Evolutionary conservation across 2,888 invertebrate species (phyloP).

Genomic region (Amiota mariae): DNA sequence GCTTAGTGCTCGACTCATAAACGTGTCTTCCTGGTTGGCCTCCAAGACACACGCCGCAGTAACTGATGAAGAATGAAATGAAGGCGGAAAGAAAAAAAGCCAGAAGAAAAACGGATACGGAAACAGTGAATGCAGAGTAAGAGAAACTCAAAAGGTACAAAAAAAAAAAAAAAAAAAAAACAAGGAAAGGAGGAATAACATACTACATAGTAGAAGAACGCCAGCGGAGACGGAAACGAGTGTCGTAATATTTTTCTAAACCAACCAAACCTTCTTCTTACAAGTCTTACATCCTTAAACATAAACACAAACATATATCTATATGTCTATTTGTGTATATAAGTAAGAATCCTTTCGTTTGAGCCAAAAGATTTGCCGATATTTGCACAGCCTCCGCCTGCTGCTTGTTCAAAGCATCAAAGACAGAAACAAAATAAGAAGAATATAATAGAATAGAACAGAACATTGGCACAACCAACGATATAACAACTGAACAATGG

Average conservation of each 20-base stretch:
- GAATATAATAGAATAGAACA: not conserved
- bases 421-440: too few relatives aligned
- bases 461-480: slow-evolving; percentile 1
- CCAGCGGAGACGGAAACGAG: not conserved
- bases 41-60: slow-evolving; percentile 14
- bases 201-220: not conserved
- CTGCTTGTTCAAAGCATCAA: slow-evolving; percentile 11
- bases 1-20: slow-evolving; percentile 3
- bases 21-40: slow-evolving; percentile 9
- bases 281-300: not conserved
- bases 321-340: not conserved
- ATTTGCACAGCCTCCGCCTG: slow-evolving; percentile 19
- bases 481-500: not conserved
- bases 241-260: slow-evolving; percentile 16
- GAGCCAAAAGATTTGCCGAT: slow-evolving; percentile 31
- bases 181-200: too few relatives aligned
- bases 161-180: too few relatives aligned
- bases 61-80: slow-evolving; percentile 3
- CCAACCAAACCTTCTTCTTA: not conserved
- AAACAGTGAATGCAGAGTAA: too few relatives aligned
- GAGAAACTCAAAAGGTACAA: too few relatives aligned
- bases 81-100: not conserved
- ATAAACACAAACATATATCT: not conserved
- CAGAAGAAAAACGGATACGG: too few relatives aligned
- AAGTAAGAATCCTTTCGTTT: slow-evolving; percentile 17